Base-by-base conservation (phyloP, 2,113 vertebrate genomes). In the Triplophysa siluroides region DNA sequence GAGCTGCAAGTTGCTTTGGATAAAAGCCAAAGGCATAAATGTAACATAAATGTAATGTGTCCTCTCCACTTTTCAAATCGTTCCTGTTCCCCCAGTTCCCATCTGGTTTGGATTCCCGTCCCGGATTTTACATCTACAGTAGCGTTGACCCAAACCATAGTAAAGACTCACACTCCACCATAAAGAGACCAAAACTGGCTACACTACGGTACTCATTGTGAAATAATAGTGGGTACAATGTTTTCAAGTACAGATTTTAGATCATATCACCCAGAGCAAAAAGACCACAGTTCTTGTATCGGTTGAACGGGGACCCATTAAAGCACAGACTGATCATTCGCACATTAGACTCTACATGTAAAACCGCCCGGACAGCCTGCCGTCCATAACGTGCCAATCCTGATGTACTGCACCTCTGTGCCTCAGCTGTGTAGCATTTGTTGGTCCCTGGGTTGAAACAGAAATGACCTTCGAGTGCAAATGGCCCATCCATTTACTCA, bases 401-500 rank as follows among this genome's bases (percentile, higher is more conserved):
- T 62, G 70, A 79, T 83, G 13, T 24, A 58, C 56, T 24, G 54
- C 64, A 52, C 64, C 60, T 19, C 62, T 65, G 64, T n/a, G 54
- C 18, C 21, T 50, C 62, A 11, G 24, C 50, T 45, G 71, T 62
- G 76, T 24, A 38, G 77, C 67, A 68, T 85, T 80, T 69, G 21
- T 65, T 33, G 18, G 24, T 78, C 41, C 69, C 81, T 68, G 65
- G 50, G 56, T 65, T 43, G 62, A 82, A 64, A 50, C 67, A 63
- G 56, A 63, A 74, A 50, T 67, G 63, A 78, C 81, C 64, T 81
- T 78, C 50, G 64, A 33, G 29, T 47, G 23, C 64, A 60, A 83
- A 85, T 70, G 67, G 61, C 41, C 63, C 43, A 72, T 80, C 63
- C 58, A 52, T 86, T 79, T 82, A 56, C 60, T 69, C 29, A 50